Percentiles rank a stretch among this genome's conserved stretches.
Conservation (phyloP, 2,888 invertebrate genomes). For the Mythimna ferrago region DNA sequence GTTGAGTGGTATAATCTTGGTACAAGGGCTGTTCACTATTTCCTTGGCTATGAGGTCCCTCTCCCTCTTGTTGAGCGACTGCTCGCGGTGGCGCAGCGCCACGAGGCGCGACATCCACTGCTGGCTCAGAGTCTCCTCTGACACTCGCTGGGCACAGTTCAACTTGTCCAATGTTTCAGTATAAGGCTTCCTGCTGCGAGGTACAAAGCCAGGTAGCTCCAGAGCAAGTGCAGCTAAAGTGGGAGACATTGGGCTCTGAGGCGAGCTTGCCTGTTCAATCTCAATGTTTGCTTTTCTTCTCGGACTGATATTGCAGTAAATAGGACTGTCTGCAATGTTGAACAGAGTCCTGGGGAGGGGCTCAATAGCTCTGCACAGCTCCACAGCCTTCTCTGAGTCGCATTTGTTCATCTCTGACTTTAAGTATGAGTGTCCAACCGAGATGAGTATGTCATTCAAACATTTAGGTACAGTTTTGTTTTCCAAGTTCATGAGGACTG, state of each 20-base stretch:
- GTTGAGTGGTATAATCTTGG: constrained; percentile 75
- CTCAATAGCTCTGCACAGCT: constrained; percentile 76
- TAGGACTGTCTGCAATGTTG: constrained; percentile 77
- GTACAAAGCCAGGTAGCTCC: constrained; percentile 87
- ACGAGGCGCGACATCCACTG: constrained; percentile 91
- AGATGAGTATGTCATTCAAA: constrained; percentile 76
- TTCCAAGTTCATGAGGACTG: constrained; percentile 85
- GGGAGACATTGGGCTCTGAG: constrained; percentile 79
- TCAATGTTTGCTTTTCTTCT: constrained; percentile 67
- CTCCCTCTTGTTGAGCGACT: constrained; percentile 88
- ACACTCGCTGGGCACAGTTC: constrained; percentile 86
- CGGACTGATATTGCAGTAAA: constrained; percentile 82
- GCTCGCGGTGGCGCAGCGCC: constrained; percentile 88
- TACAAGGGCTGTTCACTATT: constrained; percentile 82
- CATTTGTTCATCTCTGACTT: constrained; percentile 82
- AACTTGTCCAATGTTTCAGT: constrained; percentile 74
- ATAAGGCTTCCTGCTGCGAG: constrained; percentile 81
- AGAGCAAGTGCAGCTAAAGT: constrained; percentile 86
- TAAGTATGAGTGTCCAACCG: constrained; percentile 64
- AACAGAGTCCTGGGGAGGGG: constrained; percentile 78
- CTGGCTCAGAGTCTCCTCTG: constrained; percentile 89
- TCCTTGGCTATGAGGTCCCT: constrained; percentile 85
- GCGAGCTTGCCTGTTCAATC: constrained; percentile 65
- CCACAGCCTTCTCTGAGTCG: constrained; percentile 86
- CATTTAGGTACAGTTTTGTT: constrained; percentile 68